These are phyloP conservation scores for Syritta pipiens DNA, from an alignment of 2,888 invertebrate species.

Conservation along the genomic window DNA sequence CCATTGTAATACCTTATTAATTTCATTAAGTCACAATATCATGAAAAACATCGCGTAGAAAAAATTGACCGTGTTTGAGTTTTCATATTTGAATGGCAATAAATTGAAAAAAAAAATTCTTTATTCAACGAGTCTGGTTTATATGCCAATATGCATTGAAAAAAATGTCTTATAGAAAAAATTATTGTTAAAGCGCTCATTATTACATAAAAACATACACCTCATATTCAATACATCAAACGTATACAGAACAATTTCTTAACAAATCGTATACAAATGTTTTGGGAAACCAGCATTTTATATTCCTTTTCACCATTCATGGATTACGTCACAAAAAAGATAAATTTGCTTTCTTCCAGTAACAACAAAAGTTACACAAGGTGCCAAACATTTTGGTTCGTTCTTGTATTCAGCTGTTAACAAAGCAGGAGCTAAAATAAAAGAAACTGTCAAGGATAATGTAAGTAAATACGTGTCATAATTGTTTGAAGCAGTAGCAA, in stretches of 20 bases:
- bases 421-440: slow-evolving; percentile 97
- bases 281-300: slow-evolving; percentile 28
- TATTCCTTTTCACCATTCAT: neutral
- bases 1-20: no score
- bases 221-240: slow-evolving; percentile 11
- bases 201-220: slow-evolving; percentile 7
- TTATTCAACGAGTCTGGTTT: no score
- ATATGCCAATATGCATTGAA: no score
- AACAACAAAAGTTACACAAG: slow-evolving; percentile 92
- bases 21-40: no score
- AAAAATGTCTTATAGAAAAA: no score
- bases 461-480: slow-evolving; percentile 82
- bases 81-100: no score
- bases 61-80: no score
- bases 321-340: slow-evolving; percentile 24
- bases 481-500: neutral
- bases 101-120: no score
- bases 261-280: slow-evolving; percentile 26
- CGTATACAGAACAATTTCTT: no score
- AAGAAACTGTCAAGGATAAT: slow-evolving; percentile 97
- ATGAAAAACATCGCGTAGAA: no score
- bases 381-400: slow-evolving; percentile 93
- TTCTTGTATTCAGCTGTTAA: slow-evolving; percentile 97
- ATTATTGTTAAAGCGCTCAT: slow-evolving; percentile 23
- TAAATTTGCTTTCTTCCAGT: slow-evolving; percentile 80